Base-by-base conservation (phyloP, 2,888 invertebrate species). In the Deilephila elpenor region DNA sequence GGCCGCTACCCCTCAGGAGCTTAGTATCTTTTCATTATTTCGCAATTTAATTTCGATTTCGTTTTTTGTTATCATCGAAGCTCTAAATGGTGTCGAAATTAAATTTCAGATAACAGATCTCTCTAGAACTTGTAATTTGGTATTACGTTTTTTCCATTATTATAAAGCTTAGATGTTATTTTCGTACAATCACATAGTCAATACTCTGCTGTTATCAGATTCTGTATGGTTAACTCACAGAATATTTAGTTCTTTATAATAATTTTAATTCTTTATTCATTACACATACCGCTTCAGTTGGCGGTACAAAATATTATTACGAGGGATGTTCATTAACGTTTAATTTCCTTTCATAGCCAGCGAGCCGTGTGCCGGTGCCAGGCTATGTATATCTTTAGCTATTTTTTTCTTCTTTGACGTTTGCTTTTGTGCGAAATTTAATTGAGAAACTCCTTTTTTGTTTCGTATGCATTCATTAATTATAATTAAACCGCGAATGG, bases 241-340 rank as follows among this genome's bases (percentile, higher is more conserved):
- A 72, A 75, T 70, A 75, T 73, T 25, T 76, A 61, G 72, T 74
- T 74, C 75, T 59, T 70, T 62, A 44, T 20, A 37, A 75, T 75
- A 73, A 79, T 75, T 62, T 74, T 37, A 71, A 78, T 78, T 79
- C 67, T 75, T 60, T 75, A 75, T 77, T 77, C 75, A 75, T 70
- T 71, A 79, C 74, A 77, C 77, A 76, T 72, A 75, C 77, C 74
- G 76, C 75, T 83, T 77, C 74, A 75, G 74, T 77, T 60, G 62
- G 71, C 70, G 72, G 73, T 78, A 74, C 77, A 74, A 78, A 81
- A 82, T 80, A 76, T 76, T 81, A 79, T 82, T 82, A 75, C 77
- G 76, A 83, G 78, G 77, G 80, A 81, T 80, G 80, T 83, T 83
- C 80, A 80, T 86, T 84, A 83, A 82, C 78, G 79, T 82, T 80